Evolutionary conservation across 2,888 invertebrate genomes (phyloP), one percentile per base, ranked within the genome.

Genomic region (Pseudanteris insignis): DNA sequence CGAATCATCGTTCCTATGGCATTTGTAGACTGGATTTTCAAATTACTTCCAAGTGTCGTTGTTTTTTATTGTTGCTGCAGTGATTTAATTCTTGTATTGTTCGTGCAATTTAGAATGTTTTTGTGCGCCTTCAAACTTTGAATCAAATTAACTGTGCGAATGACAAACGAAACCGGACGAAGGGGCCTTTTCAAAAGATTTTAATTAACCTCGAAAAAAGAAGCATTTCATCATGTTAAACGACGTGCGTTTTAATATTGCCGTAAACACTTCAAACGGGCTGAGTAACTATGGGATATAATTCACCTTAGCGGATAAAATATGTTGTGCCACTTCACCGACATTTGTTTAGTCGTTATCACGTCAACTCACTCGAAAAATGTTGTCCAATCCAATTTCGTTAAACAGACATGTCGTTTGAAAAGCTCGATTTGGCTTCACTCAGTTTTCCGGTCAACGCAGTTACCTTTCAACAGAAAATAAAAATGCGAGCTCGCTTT

Each of bases 151-250:
- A 50, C 18, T 18, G 38, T 59, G 63, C 67, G 65, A 67, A 71
- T 65, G 64, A 51, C 61, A 46, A 61, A 62, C 65, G 66, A 67
- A 67, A 55, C 36, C 30, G 55, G 21, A 38, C 37, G 59, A 66
- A 60, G 64, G 64, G 47, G 48, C 64, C 46, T 59, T 47, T 43
- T 36, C 58, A 15, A 43, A 65, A 63, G 66, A 48, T 70, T 69
- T 73, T 71, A 73, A 73, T 73, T 72, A 72, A 69, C 66, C 59
- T 57, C 55, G 60, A 63, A 58, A 66, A 61, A 68, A 69, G 18
- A 62, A 69, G 63, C 51, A 51, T 48, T 54, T 65, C 18, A 6
- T 18, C 18, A 18, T 6, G 6, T 6, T 18, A 18, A 18, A 18
- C 18, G 18, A 18, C 18, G 6, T 4, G 6, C 18, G 18, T 18